Percentiles rank a stretch among this genome's conserved stretches.
Conservation (phyloP, 2,888 invertebrate species). For the Chironomus tentans region DNA sequence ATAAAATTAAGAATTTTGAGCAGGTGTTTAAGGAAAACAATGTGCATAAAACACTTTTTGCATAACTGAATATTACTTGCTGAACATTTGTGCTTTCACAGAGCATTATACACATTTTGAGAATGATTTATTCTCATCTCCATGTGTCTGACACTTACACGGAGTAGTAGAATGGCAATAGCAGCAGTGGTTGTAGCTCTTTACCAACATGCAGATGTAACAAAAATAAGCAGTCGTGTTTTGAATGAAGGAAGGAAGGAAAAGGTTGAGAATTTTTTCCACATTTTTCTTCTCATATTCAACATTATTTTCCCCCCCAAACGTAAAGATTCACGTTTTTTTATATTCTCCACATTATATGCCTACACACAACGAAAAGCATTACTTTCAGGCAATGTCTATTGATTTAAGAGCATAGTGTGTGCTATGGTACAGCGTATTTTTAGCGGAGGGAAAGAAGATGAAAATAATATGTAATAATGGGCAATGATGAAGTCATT, state of each 20-base stretch:
- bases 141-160: constrained; percentile 5
- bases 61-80: constrained; percentile 7
- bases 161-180: background rate
- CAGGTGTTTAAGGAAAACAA: constrained; percentile 24
- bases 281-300: too few relatives aligned
- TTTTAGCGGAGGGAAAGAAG: background rate
- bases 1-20: constrained; percentile 21
- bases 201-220: too few relatives aligned
- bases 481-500: constrained; percentile 19
- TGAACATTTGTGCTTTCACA: background rate
- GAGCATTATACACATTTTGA: constrained; percentile 5
- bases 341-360: background rate
- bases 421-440: background rate
- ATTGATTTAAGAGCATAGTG: constrained; percentile 15
- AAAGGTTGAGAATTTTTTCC: too few relatives aligned
- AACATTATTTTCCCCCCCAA: too few relatives aligned
- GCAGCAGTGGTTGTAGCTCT: background rate
- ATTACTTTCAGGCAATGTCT: constrained; percentile 6
- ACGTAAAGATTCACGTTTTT: too few relatives aligned
- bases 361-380: background rate
- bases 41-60: constrained; percentile 24
- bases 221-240: too few relatives aligned
- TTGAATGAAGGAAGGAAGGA: too few relatives aligned
- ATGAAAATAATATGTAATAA: constrained; percentile 23
- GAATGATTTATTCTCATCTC: constrained; percentile 18